Conservation (phyloP, 2,888 invertebrate species). For the Scaptomyza cyrtandrae region DNA sequence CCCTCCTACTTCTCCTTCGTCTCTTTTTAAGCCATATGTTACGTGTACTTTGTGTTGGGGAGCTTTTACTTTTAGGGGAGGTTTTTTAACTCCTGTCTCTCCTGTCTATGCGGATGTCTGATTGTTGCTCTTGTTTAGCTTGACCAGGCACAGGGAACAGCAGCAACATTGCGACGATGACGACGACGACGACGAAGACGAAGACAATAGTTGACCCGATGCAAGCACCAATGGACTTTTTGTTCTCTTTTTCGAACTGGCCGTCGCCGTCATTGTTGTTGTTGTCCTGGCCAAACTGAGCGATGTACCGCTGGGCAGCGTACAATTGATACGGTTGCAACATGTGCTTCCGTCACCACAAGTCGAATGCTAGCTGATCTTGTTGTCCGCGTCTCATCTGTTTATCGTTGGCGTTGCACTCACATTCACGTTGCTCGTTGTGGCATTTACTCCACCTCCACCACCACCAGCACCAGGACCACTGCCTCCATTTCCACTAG, state of each 20-base stretch:
- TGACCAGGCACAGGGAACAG: constrained; percentile 66
- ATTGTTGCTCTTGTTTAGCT: constrained; percentile 46
- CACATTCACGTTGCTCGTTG: constrained; percentile 53
- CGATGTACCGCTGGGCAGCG: constrained; percentile 53
- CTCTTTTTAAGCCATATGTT: constrained; percentile 9
- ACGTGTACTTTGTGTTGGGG: constrained; percentile 10
- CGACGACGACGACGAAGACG: constrained; percentile 6
- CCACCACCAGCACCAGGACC: constrained; percentile 13
- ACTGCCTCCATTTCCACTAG: constrained; percentile 10
- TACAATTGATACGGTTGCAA: constrained; percentile 47
- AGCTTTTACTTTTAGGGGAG: not conserved
- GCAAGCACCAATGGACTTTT: constrained; percentile 47
- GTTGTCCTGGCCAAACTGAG: constrained; percentile 39
- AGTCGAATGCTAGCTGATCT: constrained; percentile 82
- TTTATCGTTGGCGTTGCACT: constrained; percentile 82
- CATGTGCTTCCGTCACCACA: constrained; percentile 8
- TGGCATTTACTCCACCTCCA: constrained; percentile 38
- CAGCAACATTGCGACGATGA: constrained; percentile 51
- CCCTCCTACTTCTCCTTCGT: not conserved
- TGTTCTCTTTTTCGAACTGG: constrained; percentile 1
- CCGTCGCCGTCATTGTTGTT: constrained; percentile 13
- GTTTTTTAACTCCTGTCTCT: not conserved
- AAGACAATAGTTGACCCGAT: not conserved
- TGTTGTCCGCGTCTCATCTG: constrained; percentile 84
- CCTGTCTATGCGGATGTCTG: constrained; percentile 46